These are phyloP conservation scores for rabbit (Oryctolagus cuniculus) DNA, from an alignment of 2,113 vertebrate species.

Conservation along the genomic window DNA sequence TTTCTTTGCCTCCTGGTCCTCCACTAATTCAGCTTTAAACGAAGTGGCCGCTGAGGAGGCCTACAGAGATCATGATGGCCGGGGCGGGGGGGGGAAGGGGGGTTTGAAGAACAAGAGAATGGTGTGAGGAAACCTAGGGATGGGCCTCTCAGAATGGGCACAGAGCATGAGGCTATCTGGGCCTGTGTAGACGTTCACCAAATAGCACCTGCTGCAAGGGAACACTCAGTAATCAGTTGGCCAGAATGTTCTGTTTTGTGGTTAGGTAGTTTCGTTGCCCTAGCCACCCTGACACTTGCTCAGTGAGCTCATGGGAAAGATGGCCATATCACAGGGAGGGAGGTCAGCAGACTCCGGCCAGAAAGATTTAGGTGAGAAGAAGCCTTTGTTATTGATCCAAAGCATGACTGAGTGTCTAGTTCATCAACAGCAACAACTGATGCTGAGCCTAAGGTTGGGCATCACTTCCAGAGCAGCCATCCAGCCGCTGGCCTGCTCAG, in stretches of 20 bases:
- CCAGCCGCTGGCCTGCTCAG: neutral
- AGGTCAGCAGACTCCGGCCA: neutral
- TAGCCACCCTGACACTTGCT: neutral
- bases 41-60: neutral
- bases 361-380: neutral
- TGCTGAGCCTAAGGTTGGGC: neutral
- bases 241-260: neutral
- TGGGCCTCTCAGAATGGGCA: neutral
- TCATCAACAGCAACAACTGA: neutral
- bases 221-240: neutral
- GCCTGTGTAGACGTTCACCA: neutral
- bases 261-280: neutral
- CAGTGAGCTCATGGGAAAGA: neutral
- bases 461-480: neutral
- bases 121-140: neutral
- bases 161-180: neutral
- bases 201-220: neutral
- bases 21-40: constrained; percentile 59
- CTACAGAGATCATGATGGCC: neutral
- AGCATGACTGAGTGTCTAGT: neutral
- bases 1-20: constrained; percentile 10
- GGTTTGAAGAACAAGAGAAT: neutral
- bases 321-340: neutral
- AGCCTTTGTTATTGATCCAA: neutral
- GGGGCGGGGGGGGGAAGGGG: too few species aligned